Base-by-base conservation (phyloP, 2,888 invertebrate species). In the Barypeithes pellucidus region DNA sequence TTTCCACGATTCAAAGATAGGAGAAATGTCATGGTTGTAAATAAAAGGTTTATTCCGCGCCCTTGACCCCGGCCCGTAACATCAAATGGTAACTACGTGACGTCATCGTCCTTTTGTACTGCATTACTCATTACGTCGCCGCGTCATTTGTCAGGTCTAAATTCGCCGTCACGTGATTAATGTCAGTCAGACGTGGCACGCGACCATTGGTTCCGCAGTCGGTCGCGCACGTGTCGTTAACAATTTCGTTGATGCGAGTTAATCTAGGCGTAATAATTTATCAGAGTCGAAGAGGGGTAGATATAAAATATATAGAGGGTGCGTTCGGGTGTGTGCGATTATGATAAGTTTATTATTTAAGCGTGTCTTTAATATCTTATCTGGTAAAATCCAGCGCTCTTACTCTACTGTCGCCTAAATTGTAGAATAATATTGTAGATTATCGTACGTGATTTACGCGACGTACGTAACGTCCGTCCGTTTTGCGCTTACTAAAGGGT, bases 71-170 rank as follows among this genome's bases (percentile, higher is more conserved):
- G 43, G 16, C 12, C 41, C 20, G 61, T 43, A 61, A 61, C 12
- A 62, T 62, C 11, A 45, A 62, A 62, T 47, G 24, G 22, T 36
- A 12, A 65, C 39, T 50, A 65, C 20, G 24, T 72, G 72, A 72
- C 72, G 72, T 72, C 72, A 72, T 57, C 72, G 61, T 57, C 29
- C 43, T 16, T 36, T 60, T 65, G 41, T 60, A 61, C 43, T 39
- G 61, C 52, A 67, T 67, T 67, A 61, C 66, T 67, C 67, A 61
- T 72, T 72, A 67, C 61, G 72, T 72, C 73, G 47, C 62, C 68
- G 52, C 66, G 73, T 61, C 70, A 73, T 73, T 70, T 70, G 73
- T 73, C 70, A 61, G 61, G 59, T 71, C 59, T 71, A 71, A 71
- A 71, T 43, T 50, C 67, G 52, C 29, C 9, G 66, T 70, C 73